phyloP scores from a whole-genome alignment of 2,113 vertebrate genomes.

The Paraplagusia blochii region DNA sequence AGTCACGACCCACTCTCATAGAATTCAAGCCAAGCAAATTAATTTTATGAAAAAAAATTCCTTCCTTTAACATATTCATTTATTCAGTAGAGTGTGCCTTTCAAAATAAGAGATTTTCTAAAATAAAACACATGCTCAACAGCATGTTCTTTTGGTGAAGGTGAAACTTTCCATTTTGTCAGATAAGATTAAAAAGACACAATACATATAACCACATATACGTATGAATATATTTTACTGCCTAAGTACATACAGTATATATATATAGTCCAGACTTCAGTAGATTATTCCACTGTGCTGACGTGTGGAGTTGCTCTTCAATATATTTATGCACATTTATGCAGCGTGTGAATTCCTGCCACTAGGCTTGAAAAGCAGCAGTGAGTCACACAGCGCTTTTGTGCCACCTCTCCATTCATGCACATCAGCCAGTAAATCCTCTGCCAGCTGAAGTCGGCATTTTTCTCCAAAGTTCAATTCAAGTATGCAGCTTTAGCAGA shows the following conservation, averaged over 20 bases:
- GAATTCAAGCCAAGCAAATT: too few relatives aligned
- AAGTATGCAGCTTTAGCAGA: slow-evolving; percentile 34
- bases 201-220: too few relatives aligned
- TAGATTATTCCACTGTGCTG: slow-evolving; percentile 4
- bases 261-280: too few relatives aligned
- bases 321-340: slow-evolving; percentile 17
- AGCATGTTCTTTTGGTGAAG: too few relatives aligned
- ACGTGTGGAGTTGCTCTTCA: slow-evolving; percentile 7
- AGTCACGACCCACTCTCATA: too few relatives aligned
- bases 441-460: slow-evolving; percentile 53
- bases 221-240: background rate
- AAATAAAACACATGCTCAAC: too few relatives aligned
- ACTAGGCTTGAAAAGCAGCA: slow-evolving; percentile 21
- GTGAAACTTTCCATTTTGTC: too few relatives aligned
- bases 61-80: too few relatives aligned
- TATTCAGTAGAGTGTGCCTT: too few relatives aligned
- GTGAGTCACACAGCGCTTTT: slow-evolving; percentile 28
- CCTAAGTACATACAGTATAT: slow-evolving; percentile 7
- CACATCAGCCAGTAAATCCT: slow-evolving; percentile 44
- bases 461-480: slow-evolving; percentile 30
- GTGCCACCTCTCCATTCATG: slow-evolving; percentile 36
- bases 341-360: slow-evolving; percentile 9
- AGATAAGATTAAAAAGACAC: too few relatives aligned
- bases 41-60: too few relatives aligned
- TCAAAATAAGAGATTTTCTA: too few relatives aligned